Percentiles rank a stretch among this genome's conserved stretches.
Conservation (phyloP, 2,797 vertebrate genomes). For the Chrysocyon brachyurus region DNA sequence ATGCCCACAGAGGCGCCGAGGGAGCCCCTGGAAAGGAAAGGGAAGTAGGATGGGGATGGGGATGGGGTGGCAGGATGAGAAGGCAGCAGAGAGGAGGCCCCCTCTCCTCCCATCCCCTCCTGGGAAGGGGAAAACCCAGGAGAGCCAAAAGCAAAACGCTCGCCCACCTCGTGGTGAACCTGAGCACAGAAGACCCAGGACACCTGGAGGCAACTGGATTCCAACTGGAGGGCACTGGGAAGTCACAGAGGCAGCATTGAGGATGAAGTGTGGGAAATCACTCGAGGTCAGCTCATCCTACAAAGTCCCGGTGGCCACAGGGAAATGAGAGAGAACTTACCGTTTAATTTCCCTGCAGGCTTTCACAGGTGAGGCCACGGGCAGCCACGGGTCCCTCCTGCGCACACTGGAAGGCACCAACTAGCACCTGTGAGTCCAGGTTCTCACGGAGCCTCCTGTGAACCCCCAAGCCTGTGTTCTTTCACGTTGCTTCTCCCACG, state of each 20-base stretch:
- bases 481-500: neutral
- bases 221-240: fast-evolving
- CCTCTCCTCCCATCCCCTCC: too few relatives aligned
- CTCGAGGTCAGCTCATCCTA: neutral
- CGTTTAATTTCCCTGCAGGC: neutral
- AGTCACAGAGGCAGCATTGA: neutral
- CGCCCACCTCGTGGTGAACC: neutral
- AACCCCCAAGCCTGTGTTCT: neutral
- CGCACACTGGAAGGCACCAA: too few relatives aligned
- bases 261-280: fast-evolving
- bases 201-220: fast-evolving
- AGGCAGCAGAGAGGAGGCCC: neutral
- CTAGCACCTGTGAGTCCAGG: fast-evolving
- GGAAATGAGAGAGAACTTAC: neutral
- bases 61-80: neutral
- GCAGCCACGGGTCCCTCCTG: neutral
- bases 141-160: neutral
- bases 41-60: neutral
- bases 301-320: neutral
- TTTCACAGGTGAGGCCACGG: neutral
- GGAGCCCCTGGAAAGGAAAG: neutral
- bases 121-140: neutral
- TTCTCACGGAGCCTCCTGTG: neutral
- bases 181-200: too few relatives aligned
- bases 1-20: neutral